Evolutionary conservation across 2,888 invertebrate species (phyloP).

Genomic region (Phengaris arion): DNA sequence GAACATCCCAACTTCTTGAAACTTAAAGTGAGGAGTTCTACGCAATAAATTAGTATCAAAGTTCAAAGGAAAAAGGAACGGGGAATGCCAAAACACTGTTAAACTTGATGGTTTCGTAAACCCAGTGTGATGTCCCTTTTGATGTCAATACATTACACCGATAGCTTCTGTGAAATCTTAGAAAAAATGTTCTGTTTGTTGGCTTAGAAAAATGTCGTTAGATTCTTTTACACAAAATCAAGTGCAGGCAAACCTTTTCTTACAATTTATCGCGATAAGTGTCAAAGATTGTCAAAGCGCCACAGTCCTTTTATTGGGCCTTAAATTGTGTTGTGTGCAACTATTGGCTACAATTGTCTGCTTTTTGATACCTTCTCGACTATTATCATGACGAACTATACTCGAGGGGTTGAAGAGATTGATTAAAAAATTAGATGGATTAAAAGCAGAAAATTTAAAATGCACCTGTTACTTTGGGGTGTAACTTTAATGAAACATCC

Average conservation of each 20-base stretch:
- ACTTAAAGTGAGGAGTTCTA: not conserved
- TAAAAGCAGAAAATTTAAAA: constrained; percentile 18
- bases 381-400: not conserved
- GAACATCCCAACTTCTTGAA: not conserved
- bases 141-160: not conserved
- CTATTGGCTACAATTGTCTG: too few species aligned
- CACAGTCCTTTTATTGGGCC: not conserved
- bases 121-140: not conserved
- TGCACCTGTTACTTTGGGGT: constrained; percentile 29
- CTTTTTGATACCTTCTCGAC: not conserved
- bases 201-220: not conserved
- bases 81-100: not conserved
- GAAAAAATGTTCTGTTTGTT: not conserved
- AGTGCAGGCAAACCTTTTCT: not conserved
- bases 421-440: not conserved
- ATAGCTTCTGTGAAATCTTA: not conserved
- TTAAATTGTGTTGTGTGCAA: not conserved
- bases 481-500: not conserved
- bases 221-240: not conserved
- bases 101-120: not conserved
- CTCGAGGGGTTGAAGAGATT: not conserved
- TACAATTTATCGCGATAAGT: not conserved
- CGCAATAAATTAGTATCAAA: constrained; percentile 3
- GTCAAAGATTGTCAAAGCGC: not conserved
- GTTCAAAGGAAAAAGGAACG: not conserved